Conservation (phyloP, 1,140 invertebrate genomes). For the Vanessa tameamea region DNA sequence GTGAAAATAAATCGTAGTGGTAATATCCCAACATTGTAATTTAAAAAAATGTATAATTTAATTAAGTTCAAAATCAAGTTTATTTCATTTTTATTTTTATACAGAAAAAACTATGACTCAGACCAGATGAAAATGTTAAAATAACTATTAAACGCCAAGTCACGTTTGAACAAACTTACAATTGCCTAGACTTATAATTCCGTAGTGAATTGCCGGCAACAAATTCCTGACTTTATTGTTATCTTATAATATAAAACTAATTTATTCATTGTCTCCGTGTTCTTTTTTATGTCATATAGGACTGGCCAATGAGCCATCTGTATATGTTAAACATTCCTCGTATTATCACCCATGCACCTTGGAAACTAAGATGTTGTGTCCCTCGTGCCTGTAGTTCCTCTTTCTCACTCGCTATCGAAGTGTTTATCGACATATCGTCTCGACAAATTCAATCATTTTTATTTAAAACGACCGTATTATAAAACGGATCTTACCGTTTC, state of each 20-base stretch:
- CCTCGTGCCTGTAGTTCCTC: too few relatives aligned
- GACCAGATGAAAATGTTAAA: slow-evolving; percentile 31
- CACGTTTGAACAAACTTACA: slow-evolving; percentile 28
- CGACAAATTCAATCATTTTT: neutral
- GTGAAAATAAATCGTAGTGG: neutral
- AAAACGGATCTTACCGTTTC: too few relatives aligned
- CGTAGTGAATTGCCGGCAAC: slow-evolving; percentile 11
- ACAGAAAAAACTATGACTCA: slow-evolving; percentile 20
- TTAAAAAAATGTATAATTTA: too few relatives aligned
- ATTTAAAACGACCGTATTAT: neutral
- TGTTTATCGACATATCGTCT: neutral
- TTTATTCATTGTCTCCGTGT: slow-evolving; percentile 8
- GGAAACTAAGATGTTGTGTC: too few relatives aligned
- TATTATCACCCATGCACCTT: too few relatives aligned
- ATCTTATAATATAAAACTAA: slow-evolving; percentile 18
- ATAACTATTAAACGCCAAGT: slow-evolving; percentile 25
- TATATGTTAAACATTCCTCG: too few relatives aligned
- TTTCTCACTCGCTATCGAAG: neutral
- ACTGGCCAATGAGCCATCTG: too few relatives aligned
- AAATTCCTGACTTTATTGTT: slow-evolving; percentile 13
- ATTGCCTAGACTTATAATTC: slow-evolving; percentile 29
- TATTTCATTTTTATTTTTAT: neutral
- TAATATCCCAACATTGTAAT: too few relatives aligned
- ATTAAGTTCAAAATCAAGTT: neutral
- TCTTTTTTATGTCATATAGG: neutral